These are phyloP conservation scores for Austrolebias charrua DNA, from an alignment of 2,797 vertebrate species.

Conservation along the genomic window DNA sequence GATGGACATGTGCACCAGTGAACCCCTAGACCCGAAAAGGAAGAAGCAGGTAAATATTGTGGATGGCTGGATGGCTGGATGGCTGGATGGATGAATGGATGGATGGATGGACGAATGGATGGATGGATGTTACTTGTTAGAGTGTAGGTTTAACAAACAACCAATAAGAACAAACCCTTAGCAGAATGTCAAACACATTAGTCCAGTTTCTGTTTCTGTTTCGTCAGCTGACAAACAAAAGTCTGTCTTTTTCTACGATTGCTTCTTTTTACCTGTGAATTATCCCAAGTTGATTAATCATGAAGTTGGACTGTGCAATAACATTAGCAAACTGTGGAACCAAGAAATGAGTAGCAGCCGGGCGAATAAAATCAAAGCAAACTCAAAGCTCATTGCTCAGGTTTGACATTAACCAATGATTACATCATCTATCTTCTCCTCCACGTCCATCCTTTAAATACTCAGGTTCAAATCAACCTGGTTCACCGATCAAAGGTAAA, in stretches of 20 bases:
- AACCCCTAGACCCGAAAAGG: no score
- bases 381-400: conserved; percentile 17
- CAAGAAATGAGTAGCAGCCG: conserved; percentile 54
- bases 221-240: neutral
- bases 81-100: no score
- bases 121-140: no score
- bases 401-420: conserved; percentile 27
- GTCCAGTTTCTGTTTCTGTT: no score
- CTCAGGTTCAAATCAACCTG: conserved; percentile 45
- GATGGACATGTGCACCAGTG: no score
- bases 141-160: neutral
- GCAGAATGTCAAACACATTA: no score
- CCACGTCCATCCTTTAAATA: conserved; percentile 18
- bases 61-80: no score
- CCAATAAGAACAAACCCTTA: neutral
- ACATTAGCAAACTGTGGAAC: conserved; percentile 66
- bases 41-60: no score
- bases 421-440: conserved; percentile 2
- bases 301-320: conserved; percentile 61
- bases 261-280: conserved; percentile 43
- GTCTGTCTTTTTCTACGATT: no score
- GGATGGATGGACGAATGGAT: no score
- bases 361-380: conserved; percentile 27
- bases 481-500: conserved; percentile 43
- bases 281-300: conserved; percentile 65